Evolutionary conservation across 1,140 invertebrate genomes (phyloP), one percentile per base, ranked within the genome.

Genomic region (Chrysoperla carnea): DNA sequence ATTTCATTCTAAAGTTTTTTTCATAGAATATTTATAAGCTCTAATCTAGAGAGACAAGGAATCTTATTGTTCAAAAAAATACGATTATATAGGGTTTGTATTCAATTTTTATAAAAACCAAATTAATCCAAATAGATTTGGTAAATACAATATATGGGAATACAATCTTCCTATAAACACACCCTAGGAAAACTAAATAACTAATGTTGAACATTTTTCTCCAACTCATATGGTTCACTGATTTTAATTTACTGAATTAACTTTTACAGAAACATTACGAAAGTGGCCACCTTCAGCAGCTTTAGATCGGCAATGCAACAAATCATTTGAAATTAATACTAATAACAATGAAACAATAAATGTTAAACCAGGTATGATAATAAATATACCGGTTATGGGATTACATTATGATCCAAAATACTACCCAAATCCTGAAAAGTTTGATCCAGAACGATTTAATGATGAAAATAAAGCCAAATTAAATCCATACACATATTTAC

Each of bases 401-500:
- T 53, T 78, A 8, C 76, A 79, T 49, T 46, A 52, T n/a, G 49
- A 61, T 46, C 47, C 55, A 5, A 46, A 59, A 7, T 47, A 42
- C 43, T 52, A 46, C 29, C 43, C 42, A 8, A 37, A 50, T 28
- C 75, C 76, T 1, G 54, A 69, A 1, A 58, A 52, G 49, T 78
- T 79, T 51, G 61, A 72, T 44, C 76, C 75, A 1, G 70, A 74
- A 13, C 52, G 63, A 45, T 67, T 66, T 45, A 47, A 44, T n/a
- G 44, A 56, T 2, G 61, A 69, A 41, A 56, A 61, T 31, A 65
- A 60, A 37, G 50, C 46, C 0, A 54, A 54, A 6, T 54, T 60
- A 43, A 55, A 62, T 38, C 57, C 60, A 0, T 67, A 61, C 39
- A 53, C 63, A 4, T 76, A 59, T 48, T 45, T 73, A 36, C 67